A percentile compares a stretch with the other conserved stretches of the same genome.
Evolutionary conservation across 2,113 vertebrate genomes (phyloP).

Genomic region (Brachypteracias leptosomus): DNA sequence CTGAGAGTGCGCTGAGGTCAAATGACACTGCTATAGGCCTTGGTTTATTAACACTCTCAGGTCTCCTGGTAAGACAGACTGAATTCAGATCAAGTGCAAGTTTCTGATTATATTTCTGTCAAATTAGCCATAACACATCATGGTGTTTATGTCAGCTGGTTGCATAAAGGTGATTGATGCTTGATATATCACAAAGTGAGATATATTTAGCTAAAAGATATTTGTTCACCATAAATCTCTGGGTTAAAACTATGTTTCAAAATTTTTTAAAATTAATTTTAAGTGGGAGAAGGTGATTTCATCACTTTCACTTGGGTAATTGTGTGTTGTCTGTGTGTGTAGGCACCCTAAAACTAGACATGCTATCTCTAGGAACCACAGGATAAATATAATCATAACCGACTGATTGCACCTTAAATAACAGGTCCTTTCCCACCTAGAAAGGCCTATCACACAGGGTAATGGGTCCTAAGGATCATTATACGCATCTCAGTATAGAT

Average conservation of each 20-base stretch:
- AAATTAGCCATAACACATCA: background rate
- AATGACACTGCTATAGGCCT: background rate
- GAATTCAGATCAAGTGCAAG: background rate
- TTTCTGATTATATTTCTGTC: conserved; percentile 16
- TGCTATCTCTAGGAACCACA: background rate
- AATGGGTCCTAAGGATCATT: background rate
- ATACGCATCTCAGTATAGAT: background rate
- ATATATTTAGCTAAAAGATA: background rate
- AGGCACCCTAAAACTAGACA: background rate
- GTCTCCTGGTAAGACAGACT: background rate
- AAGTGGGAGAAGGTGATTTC: background rate
- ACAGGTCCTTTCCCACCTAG: background rate
- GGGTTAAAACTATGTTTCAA: background rate
- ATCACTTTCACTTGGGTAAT: background rate
- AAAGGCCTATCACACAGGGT: background rate
- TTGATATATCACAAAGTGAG: background rate
- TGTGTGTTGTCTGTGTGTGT: background rate
- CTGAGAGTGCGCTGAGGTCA: background rate
- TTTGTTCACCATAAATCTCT: background rate
- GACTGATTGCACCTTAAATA: background rate
- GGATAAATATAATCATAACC: background rate
- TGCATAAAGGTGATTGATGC: background rate
- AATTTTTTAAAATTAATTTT: background rate
- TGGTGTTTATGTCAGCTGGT: background rate
- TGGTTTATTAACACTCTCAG: background rate